Evolutionary conservation across 2,113 vertebrate species (phyloP), one percentile per base, ranked within the genome.

Genomic region (Nothocercus julius): DNA sequence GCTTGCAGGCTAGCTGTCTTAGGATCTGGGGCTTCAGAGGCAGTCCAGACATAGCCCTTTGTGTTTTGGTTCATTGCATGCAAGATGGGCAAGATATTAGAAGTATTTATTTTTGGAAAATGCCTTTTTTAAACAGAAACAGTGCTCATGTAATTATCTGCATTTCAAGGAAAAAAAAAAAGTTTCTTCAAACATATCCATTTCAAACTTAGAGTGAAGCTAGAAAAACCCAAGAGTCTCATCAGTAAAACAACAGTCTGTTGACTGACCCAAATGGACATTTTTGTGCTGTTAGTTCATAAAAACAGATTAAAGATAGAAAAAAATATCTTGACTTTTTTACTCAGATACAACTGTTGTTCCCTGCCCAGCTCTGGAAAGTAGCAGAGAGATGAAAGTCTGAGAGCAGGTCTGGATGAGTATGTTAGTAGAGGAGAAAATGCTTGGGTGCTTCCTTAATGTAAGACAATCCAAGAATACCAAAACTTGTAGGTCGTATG

Each of bases 101-200:
- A 90, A 15, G 42, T 78, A 30, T 85, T 90, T 95, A 78, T 92
- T 95, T 92, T 86, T 88, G 51, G 84, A 90, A 90, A 80, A 70
- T 70, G 25, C 1, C 56, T 63, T 81, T 5, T 54, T 84, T 32
- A 34, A 95, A 54, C 24, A 84, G 92, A 90, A 95, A 86, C 90
- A 86, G 56, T 51, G 19, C 32, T 93, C 28, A 32, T 82, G 77
- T 56, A 75, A 30, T 83, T 86, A 70, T 85, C 44, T 96, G 63
- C 54, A 51, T 93, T 86, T 85, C 83, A 74, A 70, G 45, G 16
- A 3, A 12, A 13, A 61, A 56, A 30, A 1, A 61, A 56, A 30
- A 1, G 0, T 70, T 84, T 8, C 47, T 94, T 89, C 61, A 93
- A 61, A 61, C 86, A 66, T 93, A 81, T 87, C 69, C 61, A 64